These are phyloP conservation scores for Alca torda DNA, from an alignment of 2,797 vertebrate genomes.

Conservation along the genomic window DNA sequence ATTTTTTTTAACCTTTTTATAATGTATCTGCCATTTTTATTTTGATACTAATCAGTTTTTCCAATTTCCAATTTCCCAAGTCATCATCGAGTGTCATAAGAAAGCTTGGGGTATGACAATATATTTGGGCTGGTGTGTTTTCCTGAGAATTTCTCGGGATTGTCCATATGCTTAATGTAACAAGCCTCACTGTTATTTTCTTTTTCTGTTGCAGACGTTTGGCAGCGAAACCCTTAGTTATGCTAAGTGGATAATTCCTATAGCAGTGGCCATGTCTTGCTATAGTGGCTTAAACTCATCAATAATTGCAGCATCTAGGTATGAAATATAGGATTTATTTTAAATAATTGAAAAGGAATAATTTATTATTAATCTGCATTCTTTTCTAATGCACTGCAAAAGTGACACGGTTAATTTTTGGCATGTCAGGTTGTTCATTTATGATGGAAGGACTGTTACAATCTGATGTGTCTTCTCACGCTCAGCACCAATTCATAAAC, in stretches of 20 bases:
- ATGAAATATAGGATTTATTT: neutral
- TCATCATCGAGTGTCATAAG: neutral
- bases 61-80: neutral
- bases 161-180: neutral
- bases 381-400: neutral
- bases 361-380: neutral
- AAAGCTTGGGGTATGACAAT: neutral
- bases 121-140: neutral
- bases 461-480: neutral
- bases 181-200: neutral
- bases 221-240: conserved; percentile 80
- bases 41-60: neutral
- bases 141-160: neutral
- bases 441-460: neutral
- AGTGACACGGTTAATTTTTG: neutral
- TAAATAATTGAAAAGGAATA: neutral
- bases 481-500: neutral
- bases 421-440: neutral
- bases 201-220: conserved; percentile 77
- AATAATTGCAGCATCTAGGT: conserved; percentile 85
- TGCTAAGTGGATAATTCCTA: conserved; percentile 84
- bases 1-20: neutral
- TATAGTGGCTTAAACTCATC: conserved; percentile 88
- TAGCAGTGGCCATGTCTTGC: conserved; percentile 87
- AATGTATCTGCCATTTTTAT: neutral